Percentiles rank a stretch among this genome's conserved stretches.
phyloP scores from a whole-genome alignment of 2,888 invertebrate genomes.

The Chironomus riparius region DNA sequence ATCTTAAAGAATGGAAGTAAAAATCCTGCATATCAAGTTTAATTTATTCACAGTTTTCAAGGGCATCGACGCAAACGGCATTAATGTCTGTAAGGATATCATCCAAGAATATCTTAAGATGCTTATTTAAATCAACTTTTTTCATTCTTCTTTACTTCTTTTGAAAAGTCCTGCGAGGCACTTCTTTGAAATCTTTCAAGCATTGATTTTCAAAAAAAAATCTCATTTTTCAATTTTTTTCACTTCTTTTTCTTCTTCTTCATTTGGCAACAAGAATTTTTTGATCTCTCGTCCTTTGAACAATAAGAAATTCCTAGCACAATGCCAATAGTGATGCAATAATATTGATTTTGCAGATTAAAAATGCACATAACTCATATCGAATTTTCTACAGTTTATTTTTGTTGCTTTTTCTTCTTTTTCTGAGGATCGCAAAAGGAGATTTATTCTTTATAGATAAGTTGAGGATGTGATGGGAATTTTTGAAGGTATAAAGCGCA shows the following conservation, averaged over 20 bases:
- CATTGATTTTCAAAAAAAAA: background rate
- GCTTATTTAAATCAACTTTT: constrained; percentile 13
- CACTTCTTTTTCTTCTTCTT: background rate
- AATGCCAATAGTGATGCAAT: constrained; percentile 21
- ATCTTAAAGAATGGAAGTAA: background rate
- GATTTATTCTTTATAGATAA: too few relatives aligned
- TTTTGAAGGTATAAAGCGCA: too few relatives aligned
- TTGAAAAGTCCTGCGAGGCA: background rate
- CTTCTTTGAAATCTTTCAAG: background rate
- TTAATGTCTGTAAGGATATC: background rate
- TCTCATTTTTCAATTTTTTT: constrained; percentile 12
- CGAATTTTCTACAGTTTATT: background rate
- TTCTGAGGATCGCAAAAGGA: background rate
- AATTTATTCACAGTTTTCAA: constrained; percentile 10
- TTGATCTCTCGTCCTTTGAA: background rate
- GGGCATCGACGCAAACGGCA: background rate
- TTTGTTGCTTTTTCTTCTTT: background rate
- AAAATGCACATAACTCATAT: constrained; percentile 26
- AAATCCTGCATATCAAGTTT: constrained; percentile 23
- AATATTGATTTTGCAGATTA: constrained; percentile 28
- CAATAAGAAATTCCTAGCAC: background rate
- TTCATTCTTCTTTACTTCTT: too few relatives aligned
- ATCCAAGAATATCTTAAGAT: constrained; percentile 11
- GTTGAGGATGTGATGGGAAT: too few relatives aligned
- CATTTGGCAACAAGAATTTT: background rate